phyloP scores from a whole-genome alignment of 2,888 invertebrate genomes.

The Sabatieria punctata region DNA sequence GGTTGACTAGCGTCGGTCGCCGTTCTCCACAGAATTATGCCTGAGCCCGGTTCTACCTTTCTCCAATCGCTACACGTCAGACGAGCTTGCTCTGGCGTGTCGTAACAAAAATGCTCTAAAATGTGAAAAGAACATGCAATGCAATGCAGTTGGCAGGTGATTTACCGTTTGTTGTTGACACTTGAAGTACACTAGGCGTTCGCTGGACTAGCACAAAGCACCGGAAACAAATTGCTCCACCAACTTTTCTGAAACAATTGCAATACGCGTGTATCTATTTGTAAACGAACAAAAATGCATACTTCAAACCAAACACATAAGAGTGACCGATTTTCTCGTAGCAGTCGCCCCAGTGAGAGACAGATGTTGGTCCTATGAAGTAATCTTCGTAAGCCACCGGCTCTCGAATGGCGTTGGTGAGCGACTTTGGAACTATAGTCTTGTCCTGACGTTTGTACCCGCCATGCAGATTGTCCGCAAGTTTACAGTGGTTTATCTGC shows the following conservation, averaged over 20 bases:
- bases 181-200: slow-evolving; percentile 8
- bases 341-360: slow-evolving; percentile 10
- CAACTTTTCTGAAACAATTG: slow-evolving; percentile 7
- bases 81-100: no score
- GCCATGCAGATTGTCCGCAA: no score
- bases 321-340: slow-evolving; percentile 1
- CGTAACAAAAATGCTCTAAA: no score
- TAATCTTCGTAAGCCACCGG: slow-evolving; percentile 3
- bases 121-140: no score
- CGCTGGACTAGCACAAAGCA: slow-evolving; percentile 6
- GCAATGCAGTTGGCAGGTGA: not conserved
- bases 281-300: not conserved
- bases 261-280: not conserved
- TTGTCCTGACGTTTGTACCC: no score
- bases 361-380: slow-evolving; percentile 7
- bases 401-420: slow-evolving; percentile 1
- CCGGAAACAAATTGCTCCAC: slow-evolving; percentile 7
- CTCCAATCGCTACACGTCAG: no score
- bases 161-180: not conserved
- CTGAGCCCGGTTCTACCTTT: not conserved
- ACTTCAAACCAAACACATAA: slow-evolving; percentile 6
- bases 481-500: no score
- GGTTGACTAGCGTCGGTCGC: not conserved
- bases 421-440: no score
- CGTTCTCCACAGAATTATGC: not conserved